phyloP scores from a whole-genome alignment of 2,797 vertebrate species.

The Antrozous pallidus region DNA sequence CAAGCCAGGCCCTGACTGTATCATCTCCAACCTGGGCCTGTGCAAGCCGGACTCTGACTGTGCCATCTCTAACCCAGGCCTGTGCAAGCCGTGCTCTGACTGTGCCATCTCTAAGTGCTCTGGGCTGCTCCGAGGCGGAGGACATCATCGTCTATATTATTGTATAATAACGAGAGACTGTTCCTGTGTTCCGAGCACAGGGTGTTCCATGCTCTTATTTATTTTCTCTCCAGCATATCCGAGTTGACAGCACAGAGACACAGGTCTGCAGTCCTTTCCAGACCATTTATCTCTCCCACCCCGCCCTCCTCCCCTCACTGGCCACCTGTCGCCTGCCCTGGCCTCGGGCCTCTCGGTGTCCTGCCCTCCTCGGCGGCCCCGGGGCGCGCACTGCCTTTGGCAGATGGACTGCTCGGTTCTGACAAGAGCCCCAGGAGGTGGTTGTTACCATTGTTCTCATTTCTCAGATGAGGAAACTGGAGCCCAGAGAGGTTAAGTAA shows the following conservation, averaged over 20 bases:
- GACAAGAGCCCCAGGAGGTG: background rate
- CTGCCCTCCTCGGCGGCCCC: fast-evolving
- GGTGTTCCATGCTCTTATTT: background rate
- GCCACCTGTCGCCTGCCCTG: background rate
- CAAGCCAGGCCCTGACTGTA: too few species aligned
- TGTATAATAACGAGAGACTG: constrained; percentile 40
- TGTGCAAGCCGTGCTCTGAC: background rate
- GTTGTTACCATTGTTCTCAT: background rate
- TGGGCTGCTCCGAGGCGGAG: constrained; percentile 11
- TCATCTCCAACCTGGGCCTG: too few species aligned
- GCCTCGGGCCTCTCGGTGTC: too few species aligned
- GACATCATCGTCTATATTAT: constrained; percentile 36
- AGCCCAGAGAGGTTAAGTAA: background rate
- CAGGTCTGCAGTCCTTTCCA: background rate
- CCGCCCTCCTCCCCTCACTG: background rate
- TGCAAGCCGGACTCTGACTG: too few species aligned
- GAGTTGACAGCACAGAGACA: constrained; percentile 2
- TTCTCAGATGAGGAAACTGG: background rate
- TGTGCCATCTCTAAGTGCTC: constrained; percentile 27
- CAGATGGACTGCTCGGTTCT: background rate
- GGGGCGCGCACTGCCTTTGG: background rate
- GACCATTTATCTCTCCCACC: background rate
- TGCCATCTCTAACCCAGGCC: background rate
- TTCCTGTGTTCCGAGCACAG: background rate
- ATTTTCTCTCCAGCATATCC: constrained; percentile 14